Evolutionary conservation across 1,140 invertebrate species (phyloP).

Genomic region (Bombus vancouverensis): DNA sequence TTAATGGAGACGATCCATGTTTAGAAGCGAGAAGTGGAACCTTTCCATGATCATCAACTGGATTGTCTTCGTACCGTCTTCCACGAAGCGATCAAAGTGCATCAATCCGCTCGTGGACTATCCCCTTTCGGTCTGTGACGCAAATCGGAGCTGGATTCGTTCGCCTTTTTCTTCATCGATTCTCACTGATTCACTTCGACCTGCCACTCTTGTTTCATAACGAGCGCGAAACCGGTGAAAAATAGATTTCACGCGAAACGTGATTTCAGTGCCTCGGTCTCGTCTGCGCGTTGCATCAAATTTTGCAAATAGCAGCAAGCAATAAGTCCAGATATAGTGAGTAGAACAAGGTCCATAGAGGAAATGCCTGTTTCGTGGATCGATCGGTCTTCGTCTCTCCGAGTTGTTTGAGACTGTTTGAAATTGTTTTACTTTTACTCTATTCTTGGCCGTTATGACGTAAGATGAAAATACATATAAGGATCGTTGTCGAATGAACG

Average conservation of each 20-base stretch:
- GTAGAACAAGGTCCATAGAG: background rate
- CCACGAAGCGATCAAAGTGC: background rate
- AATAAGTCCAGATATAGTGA: background rate
- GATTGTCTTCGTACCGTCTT: background rate
- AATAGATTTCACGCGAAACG: conserved; percentile 47
- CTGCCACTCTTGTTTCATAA: conserved; percentile 19
- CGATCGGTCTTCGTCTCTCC: no score
- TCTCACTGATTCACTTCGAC: conserved; percentile 29
- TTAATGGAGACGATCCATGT: background rate
- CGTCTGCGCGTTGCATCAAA: conserved; percentile 8
- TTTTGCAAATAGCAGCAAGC: conserved; percentile 30
- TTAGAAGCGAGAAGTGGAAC: background rate
- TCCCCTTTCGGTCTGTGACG: conserved; percentile 28
- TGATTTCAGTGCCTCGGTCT: conserved; percentile 8
- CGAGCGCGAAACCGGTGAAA: background rate
- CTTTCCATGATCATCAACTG: background rate
- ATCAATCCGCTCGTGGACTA: conserved; percentile 9
- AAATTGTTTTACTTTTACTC: no score
- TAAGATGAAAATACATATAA: no score
- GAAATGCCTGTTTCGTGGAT: background rate
- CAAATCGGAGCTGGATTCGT: conserved; percentile 36
- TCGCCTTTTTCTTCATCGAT: conserved; percentile 38
- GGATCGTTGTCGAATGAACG: no score
- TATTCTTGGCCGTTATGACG: no score
- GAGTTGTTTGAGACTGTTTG: no score